Evolutionary conservation across 2,888 invertebrate genomes (phyloP).

Genomic region (Hybos culiciformis): DNA sequence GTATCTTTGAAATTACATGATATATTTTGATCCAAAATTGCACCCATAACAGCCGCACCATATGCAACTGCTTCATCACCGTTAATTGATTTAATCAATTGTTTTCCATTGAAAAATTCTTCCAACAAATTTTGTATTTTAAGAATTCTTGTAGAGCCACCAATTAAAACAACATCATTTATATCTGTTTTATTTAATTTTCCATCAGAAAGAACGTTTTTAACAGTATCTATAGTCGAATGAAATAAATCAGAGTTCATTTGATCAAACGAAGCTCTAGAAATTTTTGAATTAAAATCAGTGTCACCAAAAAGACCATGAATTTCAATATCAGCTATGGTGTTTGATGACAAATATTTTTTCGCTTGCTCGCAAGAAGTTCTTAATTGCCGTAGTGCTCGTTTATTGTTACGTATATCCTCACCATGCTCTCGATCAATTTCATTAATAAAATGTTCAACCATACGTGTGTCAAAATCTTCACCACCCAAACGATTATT

Average conservation of each 20-base stretch:
- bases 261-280: conserved; percentile 81
- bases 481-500: conserved; percentile 70
- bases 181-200: conserved; percentile 71
- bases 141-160: conserved; percentile 84
- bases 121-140: conserved; percentile 79
- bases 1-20: conserved; percentile 66
- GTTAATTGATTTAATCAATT: conserved; percentile 80
- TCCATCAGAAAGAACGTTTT: conserved; percentile 67
- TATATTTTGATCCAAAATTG: conserved; percentile 65
- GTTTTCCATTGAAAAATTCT: conserved; percentile 68
- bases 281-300: conserved; percentile 77
- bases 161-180: conserved; percentile 71
- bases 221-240: conserved; percentile 67
- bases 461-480: conserved; percentile 68
- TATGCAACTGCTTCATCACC: conserved; percentile 89
- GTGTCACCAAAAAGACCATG: conserved; percentile 80
- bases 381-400: conserved; percentile 66
- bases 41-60: conserved; percentile 88
- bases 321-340: conserved; percentile 71
- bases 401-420: conserved; percentile 52
- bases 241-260: conserved; percentile 74
- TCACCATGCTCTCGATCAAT: conserved; percentile 62
- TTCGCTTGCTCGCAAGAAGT: conserved; percentile 77
- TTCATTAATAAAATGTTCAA: conserved; percentile 64
- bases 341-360: conserved; percentile 59